Conservation (phyloP, 2,797 vertebrate species). For the Spinibarbus caldwelli region DNA sequence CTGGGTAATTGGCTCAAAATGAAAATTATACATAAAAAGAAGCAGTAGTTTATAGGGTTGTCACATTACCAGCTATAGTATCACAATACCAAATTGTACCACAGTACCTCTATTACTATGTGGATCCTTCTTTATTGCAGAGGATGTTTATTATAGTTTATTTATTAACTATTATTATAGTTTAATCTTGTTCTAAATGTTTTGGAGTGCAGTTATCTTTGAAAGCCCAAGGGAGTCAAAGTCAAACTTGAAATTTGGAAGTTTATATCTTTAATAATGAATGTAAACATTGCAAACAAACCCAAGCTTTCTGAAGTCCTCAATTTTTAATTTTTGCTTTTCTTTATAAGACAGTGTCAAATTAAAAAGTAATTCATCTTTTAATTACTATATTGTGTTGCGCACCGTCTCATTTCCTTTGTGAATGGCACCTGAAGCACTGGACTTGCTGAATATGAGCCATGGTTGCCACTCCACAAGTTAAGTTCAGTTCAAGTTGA, state of each 20-base stretch:
- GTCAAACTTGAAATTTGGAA: neutral
- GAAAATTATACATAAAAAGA: neutral
- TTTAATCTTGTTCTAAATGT: neutral
- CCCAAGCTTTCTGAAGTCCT: neutral
- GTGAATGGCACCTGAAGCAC: neutral
- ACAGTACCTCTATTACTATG: neutral
- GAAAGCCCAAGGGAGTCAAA: neutral
- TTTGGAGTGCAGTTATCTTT: neutral
- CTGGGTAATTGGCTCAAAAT: slow-evolving; percentile 2
- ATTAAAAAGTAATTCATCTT: neutral
- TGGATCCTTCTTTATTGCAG: neutral
- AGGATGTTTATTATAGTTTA: neutral
- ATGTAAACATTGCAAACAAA: neutral
- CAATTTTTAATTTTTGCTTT: neutral
- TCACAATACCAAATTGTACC: neutral
- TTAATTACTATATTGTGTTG: neutral
- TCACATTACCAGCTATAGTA: slow-evolving; percentile 9
- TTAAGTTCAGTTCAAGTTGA: neutral
- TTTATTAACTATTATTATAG: neutral
- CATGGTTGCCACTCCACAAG: neutral
- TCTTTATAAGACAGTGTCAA: neutral
- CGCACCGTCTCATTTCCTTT: too few relatives aligned
- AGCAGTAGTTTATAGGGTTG: neutral
- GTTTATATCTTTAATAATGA: neutral
- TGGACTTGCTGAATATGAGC: neutral